Percentiles rank a stretch among this genome's conserved stretches.
Evolutionary conservation across 2,113 vertebrate species (phyloP).

Genomic region (Petroica traversi): DNA sequence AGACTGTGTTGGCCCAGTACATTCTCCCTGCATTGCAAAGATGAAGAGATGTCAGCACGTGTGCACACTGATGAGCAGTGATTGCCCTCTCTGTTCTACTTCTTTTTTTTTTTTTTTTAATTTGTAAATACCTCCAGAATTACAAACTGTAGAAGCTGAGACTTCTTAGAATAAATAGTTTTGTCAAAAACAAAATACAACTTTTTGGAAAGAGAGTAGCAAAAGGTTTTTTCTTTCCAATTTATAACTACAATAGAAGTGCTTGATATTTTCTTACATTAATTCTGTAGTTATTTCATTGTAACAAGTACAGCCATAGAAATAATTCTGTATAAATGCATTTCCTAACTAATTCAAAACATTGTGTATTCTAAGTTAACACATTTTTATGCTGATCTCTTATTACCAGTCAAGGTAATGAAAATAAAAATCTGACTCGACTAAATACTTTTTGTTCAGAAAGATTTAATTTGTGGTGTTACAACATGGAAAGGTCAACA

Average conservation of each 20-base stretch:
- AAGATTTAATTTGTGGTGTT: constrained; percentile 69
- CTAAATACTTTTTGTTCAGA: constrained; percentile 58
- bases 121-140: not conserved
- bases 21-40: not conserved
- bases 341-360: constrained; percentile 37
- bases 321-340: not conserved
- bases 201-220: not conserved
- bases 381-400: constrained; percentile 13
- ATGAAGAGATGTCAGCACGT: not conserved
- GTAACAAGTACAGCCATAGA: not conserved
- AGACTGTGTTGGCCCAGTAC: not conserved
- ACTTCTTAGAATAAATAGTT: not conserved
- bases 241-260: not conserved
- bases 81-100: not conserved
- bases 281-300: not conserved
- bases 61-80: not conserved
- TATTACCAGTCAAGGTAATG: constrained; percentile 31
- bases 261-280: not conserved
- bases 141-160: not conserved
- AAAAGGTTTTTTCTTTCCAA: not conserved
- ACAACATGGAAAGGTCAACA: constrained; percentile 78
- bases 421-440: constrained; percentile 61
- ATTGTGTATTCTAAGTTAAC: constrained; percentile 21
- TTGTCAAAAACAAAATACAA: not conserved
- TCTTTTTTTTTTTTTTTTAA: too few relatives aligned